Conservation (phyloP, 2,113 vertebrate species). For the Nibea albiflora region DNA sequence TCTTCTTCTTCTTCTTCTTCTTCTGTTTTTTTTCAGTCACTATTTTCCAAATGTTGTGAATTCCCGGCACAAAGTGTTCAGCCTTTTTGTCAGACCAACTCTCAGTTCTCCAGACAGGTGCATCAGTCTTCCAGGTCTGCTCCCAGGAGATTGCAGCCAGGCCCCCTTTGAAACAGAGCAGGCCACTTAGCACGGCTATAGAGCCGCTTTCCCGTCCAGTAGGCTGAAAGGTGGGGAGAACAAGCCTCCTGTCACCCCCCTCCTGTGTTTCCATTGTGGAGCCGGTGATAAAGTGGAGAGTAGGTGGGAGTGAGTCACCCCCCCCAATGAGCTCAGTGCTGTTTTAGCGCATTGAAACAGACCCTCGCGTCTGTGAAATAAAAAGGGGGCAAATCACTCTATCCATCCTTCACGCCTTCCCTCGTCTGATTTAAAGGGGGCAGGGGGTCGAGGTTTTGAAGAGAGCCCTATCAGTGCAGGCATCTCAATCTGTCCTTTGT, state of each 20-base stretch:
- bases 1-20: not conserved
- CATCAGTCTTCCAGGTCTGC: conserved; percentile 59
- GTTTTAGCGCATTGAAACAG: conserved; percentile 69
- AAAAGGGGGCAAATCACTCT: conserved; percentile 71
- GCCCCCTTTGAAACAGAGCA: conserved; percentile 51
- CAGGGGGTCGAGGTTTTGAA: conserved; percentile 22
- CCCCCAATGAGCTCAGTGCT: conserved; percentile 58
- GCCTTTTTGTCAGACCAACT: not conserved
- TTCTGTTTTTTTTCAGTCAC: not conserved
- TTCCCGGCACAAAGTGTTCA: conserved; percentile 19
- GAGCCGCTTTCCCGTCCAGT: conserved; percentile 52
- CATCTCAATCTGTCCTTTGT: conserved; percentile 74
- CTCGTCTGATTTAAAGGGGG: conserved; percentile 37
- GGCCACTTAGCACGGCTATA: conserved; percentile 74
- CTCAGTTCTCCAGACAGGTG: conserved; percentile 41
- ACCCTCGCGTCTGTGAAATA: conserved; percentile 37
- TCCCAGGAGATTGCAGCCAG: conserved; percentile 49
- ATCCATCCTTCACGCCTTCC: conserved; percentile 53
- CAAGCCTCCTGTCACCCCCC: conserved; percentile 74
- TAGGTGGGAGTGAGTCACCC: conserved; percentile 66
- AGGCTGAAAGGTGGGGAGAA: conserved; percentile 73
- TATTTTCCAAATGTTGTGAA: conserved; percentile 10
- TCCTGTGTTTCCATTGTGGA: conserved; percentile 62
- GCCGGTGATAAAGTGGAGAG: conserved; percentile 76
- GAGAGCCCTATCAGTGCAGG: conserved; percentile 60